These are phyloP conservation scores for Diaprepes abbreviatus DNA, from an alignment of 2,888 invertebrate genomes.

Conservation along the genomic window DNA sequence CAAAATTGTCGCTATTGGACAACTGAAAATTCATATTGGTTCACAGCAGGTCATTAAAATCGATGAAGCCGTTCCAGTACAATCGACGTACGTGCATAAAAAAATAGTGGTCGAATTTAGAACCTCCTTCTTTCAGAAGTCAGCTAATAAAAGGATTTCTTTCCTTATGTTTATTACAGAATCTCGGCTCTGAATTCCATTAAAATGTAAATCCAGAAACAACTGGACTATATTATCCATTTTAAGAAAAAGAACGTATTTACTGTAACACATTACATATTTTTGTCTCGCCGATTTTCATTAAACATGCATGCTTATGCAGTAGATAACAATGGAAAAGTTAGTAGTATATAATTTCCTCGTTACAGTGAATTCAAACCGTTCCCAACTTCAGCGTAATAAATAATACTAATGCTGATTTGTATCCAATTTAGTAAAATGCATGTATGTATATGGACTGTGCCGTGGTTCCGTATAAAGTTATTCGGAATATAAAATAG, in stretches of 20 bases:
- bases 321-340: conserved; percentile 30
- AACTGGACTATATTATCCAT: too few species aligned
- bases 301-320: background rate
- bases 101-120: too few species aligned
- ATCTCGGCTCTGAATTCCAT: too few species aligned
- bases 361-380: conserved; percentile 44
- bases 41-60: too few species aligned
- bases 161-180: too few species aligned
- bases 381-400: conserved; percentile 47
- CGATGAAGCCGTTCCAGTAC: too few species aligned
- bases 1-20: too few species aligned
- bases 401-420: conserved; percentile 51
- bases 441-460: conserved; percentile 47
- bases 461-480: conserved; percentile 46
- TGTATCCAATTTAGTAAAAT: conserved; percentile 51
- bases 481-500: conserved; percentile 61
- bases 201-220: too few species aligned
- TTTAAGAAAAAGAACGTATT: background rate
- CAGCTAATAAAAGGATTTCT: too few species aligned
- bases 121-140: too few species aligned
- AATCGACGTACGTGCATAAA: too few species aligned
- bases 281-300: background rate
- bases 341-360: conserved; percentile 29
- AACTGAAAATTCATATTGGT: too few species aligned
- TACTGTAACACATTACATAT: background rate